phyloP scores from a whole-genome alignment of 2,797 vertebrate species.

The Phataginus tricuspis region DNA sequence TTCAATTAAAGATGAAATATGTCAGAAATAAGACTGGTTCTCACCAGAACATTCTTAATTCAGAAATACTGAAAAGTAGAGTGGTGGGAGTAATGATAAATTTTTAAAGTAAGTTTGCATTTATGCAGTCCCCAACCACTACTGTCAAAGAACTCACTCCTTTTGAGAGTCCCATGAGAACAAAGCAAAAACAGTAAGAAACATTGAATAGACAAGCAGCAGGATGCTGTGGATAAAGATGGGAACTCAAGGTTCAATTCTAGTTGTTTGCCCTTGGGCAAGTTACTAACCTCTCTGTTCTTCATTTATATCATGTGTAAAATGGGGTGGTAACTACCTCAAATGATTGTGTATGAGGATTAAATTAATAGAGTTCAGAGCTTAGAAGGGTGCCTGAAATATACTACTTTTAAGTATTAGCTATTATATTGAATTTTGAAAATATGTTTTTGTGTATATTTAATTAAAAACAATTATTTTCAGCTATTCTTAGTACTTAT shows the following conservation, averaged over 20 bases:
- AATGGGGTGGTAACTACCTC: neutral
- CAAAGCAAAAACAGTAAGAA: neutral
- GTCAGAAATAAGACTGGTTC: neutral
- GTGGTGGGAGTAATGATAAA: neutral
- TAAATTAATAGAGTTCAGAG: constrained; percentile 28
- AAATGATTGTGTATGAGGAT: neutral
- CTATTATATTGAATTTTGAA: neutral
- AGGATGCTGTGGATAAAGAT: neutral
- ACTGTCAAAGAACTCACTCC: neutral
- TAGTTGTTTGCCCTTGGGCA: neutral
- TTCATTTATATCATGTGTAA: neutral
- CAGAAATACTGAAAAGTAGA: neutral
- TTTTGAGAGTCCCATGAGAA: neutral
- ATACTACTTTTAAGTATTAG: neutral
- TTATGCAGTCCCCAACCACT: neutral
- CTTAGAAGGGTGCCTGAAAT: neutral
- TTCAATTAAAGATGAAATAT: neutral
- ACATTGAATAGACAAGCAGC: neutral
- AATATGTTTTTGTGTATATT: neutral
- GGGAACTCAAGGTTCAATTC: neutral
- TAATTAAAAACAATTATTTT: constrained; percentile 37
- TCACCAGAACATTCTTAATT: neutral
- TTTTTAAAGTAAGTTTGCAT: neutral
- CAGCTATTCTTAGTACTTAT: constrained; percentile 15
- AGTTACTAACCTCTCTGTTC: neutral